Evolutionary conservation across 2,888 invertebrate genomes (phyloP).

Genomic region (Rhopalosiphum nymphaeae): DNA sequence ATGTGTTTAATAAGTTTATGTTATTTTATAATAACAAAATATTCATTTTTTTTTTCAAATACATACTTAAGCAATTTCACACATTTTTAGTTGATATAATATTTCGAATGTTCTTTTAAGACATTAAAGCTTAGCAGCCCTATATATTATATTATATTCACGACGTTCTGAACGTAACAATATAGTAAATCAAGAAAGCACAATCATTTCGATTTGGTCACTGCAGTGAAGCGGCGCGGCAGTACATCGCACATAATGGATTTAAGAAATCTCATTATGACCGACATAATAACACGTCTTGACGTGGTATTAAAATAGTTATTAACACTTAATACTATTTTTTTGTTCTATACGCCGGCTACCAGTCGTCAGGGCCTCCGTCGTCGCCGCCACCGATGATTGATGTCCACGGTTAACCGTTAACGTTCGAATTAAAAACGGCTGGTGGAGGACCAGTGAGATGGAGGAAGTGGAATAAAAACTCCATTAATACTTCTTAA

Average conservation of each 20-base stretch:
- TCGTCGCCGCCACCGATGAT: conserved; percentile 38
- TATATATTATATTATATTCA: neutral
- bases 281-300: conserved; percentile 61
- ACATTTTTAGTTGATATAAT: neutral
- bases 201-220: conserved; percentile 61
- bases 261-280: conserved; percentile 63
- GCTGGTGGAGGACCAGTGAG: neutral
- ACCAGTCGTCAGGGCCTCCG: conserved; percentile 30
- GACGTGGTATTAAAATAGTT: conserved; percentile 62
- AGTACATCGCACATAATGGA: conserved; percentile 50
- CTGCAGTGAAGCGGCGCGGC: conserved; percentile 28
- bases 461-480: conserved; percentile 27
- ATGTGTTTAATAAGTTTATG: neutral
- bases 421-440: conserved; percentile 55
- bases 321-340: conserved; percentile 57
- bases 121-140: neutral
- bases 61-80: neutral
- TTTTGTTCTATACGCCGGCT: conserved; percentile 41
- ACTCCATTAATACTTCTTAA: conserved; percentile 50
- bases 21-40: neutral
- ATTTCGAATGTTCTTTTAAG: neutral
- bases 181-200: conserved; percentile 47
- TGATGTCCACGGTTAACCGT: conserved; percentile 59
- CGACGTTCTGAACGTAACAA: conserved; percentile 10
- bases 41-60: neutral